A percentile compares a stretch with the other conserved stretches of the same genome.
phyloP scores from a whole-genome alignment of 23 tunicate genomes.

The Styela plicata region DNA sequence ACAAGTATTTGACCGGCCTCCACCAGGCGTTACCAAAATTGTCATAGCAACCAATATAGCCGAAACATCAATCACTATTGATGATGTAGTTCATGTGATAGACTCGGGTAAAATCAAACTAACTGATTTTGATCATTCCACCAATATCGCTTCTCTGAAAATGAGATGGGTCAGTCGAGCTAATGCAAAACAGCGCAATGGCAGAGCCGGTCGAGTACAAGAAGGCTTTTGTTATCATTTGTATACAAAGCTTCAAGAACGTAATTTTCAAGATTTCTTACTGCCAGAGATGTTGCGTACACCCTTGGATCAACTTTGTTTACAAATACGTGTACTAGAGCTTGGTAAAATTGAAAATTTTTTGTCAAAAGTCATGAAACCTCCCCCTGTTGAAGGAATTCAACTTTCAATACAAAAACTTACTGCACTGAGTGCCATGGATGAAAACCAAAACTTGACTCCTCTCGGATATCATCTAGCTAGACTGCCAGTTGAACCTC shows the following conservation, averaged over 20 bases:
- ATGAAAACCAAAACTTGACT: conserved; percentile 48
- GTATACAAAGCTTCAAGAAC: conserved; percentile 60
- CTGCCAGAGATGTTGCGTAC: conserved; percentile 77
- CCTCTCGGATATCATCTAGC: conserved; percentile 80
- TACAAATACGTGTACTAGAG: conserved; percentile 60
- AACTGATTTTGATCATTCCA: conserved; percentile 45
- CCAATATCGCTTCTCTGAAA: conserved; percentile 45
- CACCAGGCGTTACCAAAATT: conserved; percentile 78
- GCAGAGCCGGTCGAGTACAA: conserved; percentile 83
- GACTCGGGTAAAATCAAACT: conserved; percentile 80
- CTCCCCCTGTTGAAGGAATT: conserved; percentile 53
- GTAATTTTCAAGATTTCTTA: conserved; percentile 46
- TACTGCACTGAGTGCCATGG: conserved; percentile 60
- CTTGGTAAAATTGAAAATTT: conserved; percentile 61
- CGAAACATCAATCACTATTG: conserved; percentile 86
- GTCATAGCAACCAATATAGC: conserved; percentile 93
- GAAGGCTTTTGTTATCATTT: conserved; percentile 73
- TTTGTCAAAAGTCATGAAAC: conserved; percentile 47
- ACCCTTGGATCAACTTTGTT: conserved; percentile 78
- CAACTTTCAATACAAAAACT: conserved; percentile 62
- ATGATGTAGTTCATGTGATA: conserved; percentile 82
- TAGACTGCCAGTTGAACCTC: conserved; percentile 81
- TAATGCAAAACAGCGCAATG: conserved; percentile 72
- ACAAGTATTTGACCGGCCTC: conserved; percentile 70
- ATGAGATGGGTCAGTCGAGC: conserved; percentile 67